These are phyloP conservation scores for Epsilonema sp. DNA, from an alignment of 2,888 invertebrate genomes.

Conservation along the genomic window DNA sequence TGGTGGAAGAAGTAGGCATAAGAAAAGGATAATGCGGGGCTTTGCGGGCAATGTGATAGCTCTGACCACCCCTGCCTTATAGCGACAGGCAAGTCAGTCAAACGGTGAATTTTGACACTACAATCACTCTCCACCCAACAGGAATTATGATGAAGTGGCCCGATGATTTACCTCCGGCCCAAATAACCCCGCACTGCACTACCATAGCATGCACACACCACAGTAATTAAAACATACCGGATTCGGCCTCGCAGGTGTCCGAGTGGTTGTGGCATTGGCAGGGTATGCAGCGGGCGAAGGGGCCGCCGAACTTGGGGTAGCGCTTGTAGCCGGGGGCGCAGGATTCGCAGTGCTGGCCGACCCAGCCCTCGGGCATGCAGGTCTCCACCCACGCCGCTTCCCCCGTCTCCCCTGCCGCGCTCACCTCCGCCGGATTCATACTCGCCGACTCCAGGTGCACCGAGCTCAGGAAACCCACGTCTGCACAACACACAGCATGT, in stretches of 20 bases:
- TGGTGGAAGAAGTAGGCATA: too few relatives aligned
- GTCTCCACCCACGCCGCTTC: conserved; percentile 81
- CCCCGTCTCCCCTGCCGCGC: conserved; percentile 44
- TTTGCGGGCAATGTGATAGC: too few relatives aligned
- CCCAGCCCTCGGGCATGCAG: conserved; percentile 58
- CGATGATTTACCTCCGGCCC: too few relatives aligned
- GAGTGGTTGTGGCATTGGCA: conserved; percentile 95
- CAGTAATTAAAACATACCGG: conserved; percentile 38
- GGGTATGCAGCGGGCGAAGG: conserved; percentile 76
- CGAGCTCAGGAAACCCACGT: conserved; percentile 66
- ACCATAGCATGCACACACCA: too few relatives aligned
- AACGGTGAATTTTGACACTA: too few relatives aligned
- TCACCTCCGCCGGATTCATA: conserved; percentile 31
- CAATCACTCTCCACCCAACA: too few relatives aligned
- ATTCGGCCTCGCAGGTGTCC: conserved; percentile 80
- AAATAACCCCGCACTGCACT: too few relatives aligned
- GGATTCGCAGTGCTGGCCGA: conserved; percentile 76
- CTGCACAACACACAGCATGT: too few relatives aligned
- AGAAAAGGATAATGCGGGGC: too few relatives aligned
- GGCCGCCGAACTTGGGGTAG: conserved; percentile 70
- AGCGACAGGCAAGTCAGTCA: too few relatives aligned
- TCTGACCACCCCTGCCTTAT: too few relatives aligned
- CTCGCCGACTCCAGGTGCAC: conserved; percentile 71
- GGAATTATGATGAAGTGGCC: too few relatives aligned
- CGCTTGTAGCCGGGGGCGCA: conserved; percentile 86